Evolutionary conservation across 1,140 invertebrate genomes (phyloP), one percentile per base, ranked within the genome.

Genomic region (Notospermus geniculatus): DNA sequence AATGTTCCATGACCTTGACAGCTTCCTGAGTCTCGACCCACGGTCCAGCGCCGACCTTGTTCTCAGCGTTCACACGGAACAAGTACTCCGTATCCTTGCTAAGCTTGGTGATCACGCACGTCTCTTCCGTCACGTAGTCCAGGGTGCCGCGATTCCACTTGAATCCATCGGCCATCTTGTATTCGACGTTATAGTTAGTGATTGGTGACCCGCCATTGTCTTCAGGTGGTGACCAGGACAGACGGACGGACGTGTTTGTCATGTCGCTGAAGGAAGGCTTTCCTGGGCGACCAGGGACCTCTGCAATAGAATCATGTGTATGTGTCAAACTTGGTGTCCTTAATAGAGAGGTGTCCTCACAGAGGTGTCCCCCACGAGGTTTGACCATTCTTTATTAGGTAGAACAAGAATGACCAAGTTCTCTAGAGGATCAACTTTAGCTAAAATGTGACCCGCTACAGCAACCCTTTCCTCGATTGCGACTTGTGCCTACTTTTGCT

Each of bases 131-230:
- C 1, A 77, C 70, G 1, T 65, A 66, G 19, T 58, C 19, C 23
- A 60, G 65, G 59, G 72, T 77, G 58, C 71, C 73, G n/a, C 64
- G 60, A 1, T 60, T 68, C 79, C 79, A 80, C 28, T 70, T 66
- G 53, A 66, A 67, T 2, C 70, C 61, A 52, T 70, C 70, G 19
- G 54, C 54, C 11, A 62, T 65, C 19, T 72, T 66, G 64, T 77
- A 76, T 58, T 81, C 77, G 7, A 98, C 89, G 54, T 98, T 88
- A 80, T 98, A 99, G 79, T 97, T 97, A 25, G 93, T 95, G 66
- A 99, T 91, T 7, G 95, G 93, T 59, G 91, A 92, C 45, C 96
- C 96, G 62, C 96, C 96, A 81, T 98, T 95, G 75, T 95, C 63
- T 56, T 71, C 68, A 28, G 95, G 93, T 67, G 92, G 88, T 79